Base-by-base conservation (phyloP, 2,797 vertebrate genomes). In the Cuculus canorus region DNA sequence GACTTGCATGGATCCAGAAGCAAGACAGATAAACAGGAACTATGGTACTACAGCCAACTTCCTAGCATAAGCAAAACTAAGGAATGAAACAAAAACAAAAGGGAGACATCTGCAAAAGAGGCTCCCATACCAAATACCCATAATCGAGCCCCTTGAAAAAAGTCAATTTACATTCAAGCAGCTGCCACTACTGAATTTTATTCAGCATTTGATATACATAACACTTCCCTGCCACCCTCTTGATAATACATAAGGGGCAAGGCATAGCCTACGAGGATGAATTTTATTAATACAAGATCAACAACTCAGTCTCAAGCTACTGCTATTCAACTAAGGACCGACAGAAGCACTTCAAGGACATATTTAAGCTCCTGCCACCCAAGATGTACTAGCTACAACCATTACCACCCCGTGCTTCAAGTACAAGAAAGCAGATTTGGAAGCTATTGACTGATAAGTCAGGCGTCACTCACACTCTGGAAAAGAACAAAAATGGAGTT, bases 401-500 rank as follows among this genome's bases (percentile, higher is more conserved):
- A 56, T 60, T 88, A 78, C 60, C 28, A 83, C 23, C 12, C 45
- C 21, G 17, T 16, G 10, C 50, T 89, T 78, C 53, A 53, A 66
- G 48, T 25, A 69, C 25, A 61, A 68, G 33, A 85, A 81, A 90
- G 45, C 41, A 50, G 30, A 56, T 30, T 33, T 61, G 50, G 69
- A 86, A 75, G 41, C 13, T 71, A 76, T 35, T 48, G 47, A 71
- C 28, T 32, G 25, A 8, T 30, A 83, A 88, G 27, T 21, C 64
- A 78, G 30, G 35, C 10, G 5, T 75, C 33, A 37, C 50, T 86
- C 48, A 39, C 68, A 47, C 35, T 91, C 76, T 69, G 59, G 53
- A 91, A 88, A 78, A 53, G 71, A 79, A 48, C 27, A 78, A 65
- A 90, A 81, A 76, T 13, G 24, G 76, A 91, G 61, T 27, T 92